phyloP scores from a whole-genome alignment of 2,888 invertebrate genomes.

The Stomorhina lunata region DNA sequence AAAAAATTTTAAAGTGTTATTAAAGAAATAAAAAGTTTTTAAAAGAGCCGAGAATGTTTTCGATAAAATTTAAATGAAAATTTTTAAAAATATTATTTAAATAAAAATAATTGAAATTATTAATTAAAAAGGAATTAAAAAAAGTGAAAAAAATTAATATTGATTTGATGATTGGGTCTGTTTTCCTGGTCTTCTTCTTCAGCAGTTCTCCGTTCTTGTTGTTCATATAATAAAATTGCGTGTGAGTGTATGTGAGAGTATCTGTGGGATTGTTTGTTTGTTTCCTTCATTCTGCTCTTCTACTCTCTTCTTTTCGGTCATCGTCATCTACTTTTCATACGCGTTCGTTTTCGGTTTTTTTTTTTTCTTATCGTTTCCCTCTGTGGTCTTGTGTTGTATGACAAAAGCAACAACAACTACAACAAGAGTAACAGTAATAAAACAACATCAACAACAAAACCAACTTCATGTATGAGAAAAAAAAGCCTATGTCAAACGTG shows the following conservation, averaged over 20 bases:
- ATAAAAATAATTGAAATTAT: background rate
- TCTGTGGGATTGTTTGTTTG: conserved; percentile 19
- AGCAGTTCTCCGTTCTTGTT: conserved; percentile 1
- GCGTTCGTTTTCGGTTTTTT: conserved; percentile 22
- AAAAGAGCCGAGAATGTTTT: background rate
- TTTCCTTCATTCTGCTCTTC: too few relatives aligned
- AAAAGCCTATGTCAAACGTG: conserved; percentile 42
- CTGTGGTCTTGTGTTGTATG: conserved; percentile 39
- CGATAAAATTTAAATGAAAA: background rate
- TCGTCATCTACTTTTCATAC: conserved; percentile 39
- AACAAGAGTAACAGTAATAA: background rate
- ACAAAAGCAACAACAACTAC: background rate
- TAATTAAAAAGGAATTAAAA: background rate
- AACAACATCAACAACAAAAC: conserved; percentile 14
- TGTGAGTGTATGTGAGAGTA: conserved; percentile 12
- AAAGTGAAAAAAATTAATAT: conserved; percentile 43
- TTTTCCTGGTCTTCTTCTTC: conserved; percentile 23
- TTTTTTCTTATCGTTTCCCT: conserved; percentile 37
- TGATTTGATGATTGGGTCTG: conserved; percentile 47
- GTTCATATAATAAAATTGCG: conserved; percentile 4
- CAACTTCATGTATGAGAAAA: too few relatives aligned
- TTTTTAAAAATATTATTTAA: background rate
- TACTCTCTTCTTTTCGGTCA: too few relatives aligned
- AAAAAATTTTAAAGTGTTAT: conserved; percentile 12
- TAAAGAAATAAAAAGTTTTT: background rate